phyloP scores from a whole-genome alignment of 1,140 invertebrate genomes.

The Trigoniulus corallinus region DNA sequence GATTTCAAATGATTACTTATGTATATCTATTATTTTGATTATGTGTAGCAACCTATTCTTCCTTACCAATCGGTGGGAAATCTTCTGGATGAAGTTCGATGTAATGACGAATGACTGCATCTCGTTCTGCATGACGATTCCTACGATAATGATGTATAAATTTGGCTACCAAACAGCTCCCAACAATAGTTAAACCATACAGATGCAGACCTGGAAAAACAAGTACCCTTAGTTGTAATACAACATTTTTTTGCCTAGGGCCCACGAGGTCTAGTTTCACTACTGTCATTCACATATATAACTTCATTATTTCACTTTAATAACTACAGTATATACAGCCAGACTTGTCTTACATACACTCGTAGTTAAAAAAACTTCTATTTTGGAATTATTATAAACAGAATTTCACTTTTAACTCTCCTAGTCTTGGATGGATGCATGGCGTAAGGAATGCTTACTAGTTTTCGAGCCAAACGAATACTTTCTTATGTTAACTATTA shows the following conservation, averaged over 20 bases:
- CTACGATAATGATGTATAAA: slow-evolving; percentile 1
- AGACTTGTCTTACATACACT: too few relatives aligned
- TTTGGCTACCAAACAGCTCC: slow-evolving; percentile 7
- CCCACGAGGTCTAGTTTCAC: too few relatives aligned
- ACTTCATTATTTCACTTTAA: too few relatives aligned
- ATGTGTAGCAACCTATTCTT: background rate
- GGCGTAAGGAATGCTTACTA: too few relatives aligned
- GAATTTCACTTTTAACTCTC: too few relatives aligned
- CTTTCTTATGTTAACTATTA: too few relatives aligned
- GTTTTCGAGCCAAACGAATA: too few relatives aligned
- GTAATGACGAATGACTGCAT: slow-evolving; percentile 15
- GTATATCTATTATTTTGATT: background rate
- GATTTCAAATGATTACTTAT: background rate
- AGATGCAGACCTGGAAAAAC: slow-evolving; percentile 9
- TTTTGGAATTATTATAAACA: too few relatives aligned
- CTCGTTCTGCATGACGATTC: slow-evolving; percentile 6
- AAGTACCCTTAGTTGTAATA: background rate
- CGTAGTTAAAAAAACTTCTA: too few relatives aligned
- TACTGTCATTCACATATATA: too few relatives aligned
- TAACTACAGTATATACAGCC: too few relatives aligned
- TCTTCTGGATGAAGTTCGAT: slow-evolving; percentile 17
- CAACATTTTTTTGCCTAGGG: background rate
- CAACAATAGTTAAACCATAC: background rate
- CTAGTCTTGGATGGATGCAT: too few relatives aligned
- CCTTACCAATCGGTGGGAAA: slow-evolving; percentile 6